These are phyloP conservation scores for Distichodus sexfasciatus DNA, from an alignment of 2,797 vertebrate genomes.

Conservation along the genomic window DNA sequence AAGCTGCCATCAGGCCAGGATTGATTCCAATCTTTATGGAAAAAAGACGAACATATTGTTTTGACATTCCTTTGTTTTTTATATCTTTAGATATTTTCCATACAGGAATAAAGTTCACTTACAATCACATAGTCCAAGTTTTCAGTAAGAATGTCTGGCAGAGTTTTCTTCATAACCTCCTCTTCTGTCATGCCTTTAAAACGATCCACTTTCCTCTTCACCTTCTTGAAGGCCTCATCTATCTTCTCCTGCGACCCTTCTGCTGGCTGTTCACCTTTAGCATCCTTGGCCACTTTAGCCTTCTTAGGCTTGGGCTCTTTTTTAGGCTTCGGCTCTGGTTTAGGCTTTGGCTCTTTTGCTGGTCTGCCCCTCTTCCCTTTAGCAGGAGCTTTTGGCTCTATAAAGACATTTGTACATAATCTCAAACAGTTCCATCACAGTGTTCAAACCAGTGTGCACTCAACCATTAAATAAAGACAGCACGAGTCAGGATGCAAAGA, in stretches of 20 bases:
- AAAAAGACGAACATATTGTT: neutral
- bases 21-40: conserved; percentile 92
- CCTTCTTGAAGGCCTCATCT: conserved; percentile 91
- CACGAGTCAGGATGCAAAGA: too few relatives aligned
- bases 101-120: conserved; percentile 57
- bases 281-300: conserved; percentile 75
- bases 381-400: conserved; percentile 63
- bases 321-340: conserved; percentile 21
- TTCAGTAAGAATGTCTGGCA: conserved; percentile 92
- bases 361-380: conserved; percentile 65
- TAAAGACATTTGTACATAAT: neutral
- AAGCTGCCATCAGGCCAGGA: conserved; percentile 96
- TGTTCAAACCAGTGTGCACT: neutral
- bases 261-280: conserved; percentile 57
- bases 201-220: conserved; percentile 94
- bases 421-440: neutral
- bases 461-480: too few relatives aligned
- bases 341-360: conserved; percentile 65
- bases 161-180: conserved; percentile 92
- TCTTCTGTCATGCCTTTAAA: conserved; percentile 97
- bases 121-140: conserved; percentile 98
- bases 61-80: neutral
- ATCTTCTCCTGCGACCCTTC: conserved; percentile 96
- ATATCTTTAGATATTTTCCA: neutral
- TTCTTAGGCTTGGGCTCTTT: conserved; percentile 72